phyloP scores from a whole-genome alignment of 64 coral and sea anemone genomes.

The Pocillopora verrucosa region DNA sequence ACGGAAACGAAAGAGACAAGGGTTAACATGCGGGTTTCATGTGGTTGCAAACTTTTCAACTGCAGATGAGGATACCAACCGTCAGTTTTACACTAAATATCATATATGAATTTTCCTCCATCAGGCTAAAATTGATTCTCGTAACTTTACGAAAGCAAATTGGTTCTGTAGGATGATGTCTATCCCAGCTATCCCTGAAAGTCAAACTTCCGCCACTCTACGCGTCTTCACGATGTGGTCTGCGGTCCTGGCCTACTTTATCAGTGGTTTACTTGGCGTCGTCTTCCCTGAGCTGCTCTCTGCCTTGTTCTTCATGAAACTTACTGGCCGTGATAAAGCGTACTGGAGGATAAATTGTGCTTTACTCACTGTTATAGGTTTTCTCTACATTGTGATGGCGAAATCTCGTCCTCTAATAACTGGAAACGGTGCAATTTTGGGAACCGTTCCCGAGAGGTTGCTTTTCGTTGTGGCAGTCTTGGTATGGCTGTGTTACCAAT shows the following conservation, averaged over 20 bases:
- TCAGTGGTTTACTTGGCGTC: neutral
- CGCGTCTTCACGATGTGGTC: slow-evolving; percentile 5
- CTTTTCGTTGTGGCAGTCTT: neutral
- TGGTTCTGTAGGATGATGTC: slow-evolving; percentile 42
- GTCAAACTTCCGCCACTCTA: neutral
- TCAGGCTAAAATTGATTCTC: neutral
- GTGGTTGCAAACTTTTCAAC: no score
- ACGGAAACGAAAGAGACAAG: no score
- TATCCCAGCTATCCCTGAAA: neutral
- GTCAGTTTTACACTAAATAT: no score
- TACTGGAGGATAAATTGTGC: slow-evolving; percentile 1
- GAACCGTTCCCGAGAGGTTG: slow-evolving; percentile 37
- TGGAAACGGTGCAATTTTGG: slow-evolving; percentile 31
- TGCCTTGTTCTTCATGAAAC: slow-evolving; percentile 2
- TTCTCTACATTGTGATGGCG: slow-evolving; percentile 24
- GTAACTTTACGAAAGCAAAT: neutral
- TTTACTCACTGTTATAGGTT: slow-evolving; percentile 25
- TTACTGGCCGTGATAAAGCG: neutral
- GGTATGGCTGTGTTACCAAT: slow-evolving; percentile 9
- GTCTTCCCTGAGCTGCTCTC: neutral
- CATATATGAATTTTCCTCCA: neutral
- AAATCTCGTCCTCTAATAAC: neutral
- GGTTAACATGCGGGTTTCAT: no score
- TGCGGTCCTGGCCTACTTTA: neutral
- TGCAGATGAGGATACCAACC: neutral